These are phyloP conservation scores for Papio anubis DNA, from an alignment of 2,113 vertebrate species.

Conservation along the genomic window DNA sequence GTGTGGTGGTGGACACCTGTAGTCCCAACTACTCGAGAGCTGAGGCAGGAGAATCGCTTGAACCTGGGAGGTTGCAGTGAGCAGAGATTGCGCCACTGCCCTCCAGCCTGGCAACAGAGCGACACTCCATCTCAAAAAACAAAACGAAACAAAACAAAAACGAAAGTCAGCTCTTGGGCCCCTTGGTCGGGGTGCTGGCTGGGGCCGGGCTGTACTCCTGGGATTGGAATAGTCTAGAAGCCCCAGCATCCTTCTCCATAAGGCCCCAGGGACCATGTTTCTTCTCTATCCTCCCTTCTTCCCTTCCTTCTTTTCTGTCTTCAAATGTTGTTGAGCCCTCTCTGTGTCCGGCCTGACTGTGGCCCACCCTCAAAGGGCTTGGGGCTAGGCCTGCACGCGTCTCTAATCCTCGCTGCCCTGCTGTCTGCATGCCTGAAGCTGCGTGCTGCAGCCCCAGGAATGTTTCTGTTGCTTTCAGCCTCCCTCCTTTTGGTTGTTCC, in stretches of 20 bases:
- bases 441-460: background rate
- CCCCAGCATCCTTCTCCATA: background rate
- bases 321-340: background rate
- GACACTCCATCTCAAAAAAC: too few relatives aligned
- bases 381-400: background rate
- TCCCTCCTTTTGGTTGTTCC: background rate
- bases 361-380: background rate
- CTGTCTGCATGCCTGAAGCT: background rate
- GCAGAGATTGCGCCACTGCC: too few relatives aligned
- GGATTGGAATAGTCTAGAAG: background rate
- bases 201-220: background rate
- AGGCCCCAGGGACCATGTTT: background rate
- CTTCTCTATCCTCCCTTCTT: background rate
- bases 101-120: too few relatives aligned
- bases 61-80: too few relatives aligned
- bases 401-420: background rate
- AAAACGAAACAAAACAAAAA: too few relatives aligned
- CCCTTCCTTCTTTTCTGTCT: background rate
- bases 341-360: background rate
- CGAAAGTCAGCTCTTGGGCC: background rate
- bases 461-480: background rate
- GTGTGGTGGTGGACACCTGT: too few relatives aligned
- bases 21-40: too few relatives aligned
- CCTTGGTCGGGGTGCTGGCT: background rate
- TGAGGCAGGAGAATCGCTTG: too few relatives aligned